Evolutionary conservation across 1,140 invertebrate genomes (phyloP), one percentile per base, ranked within the genome.

Genomic region (Leptestheria dahalacensis): DNA sequence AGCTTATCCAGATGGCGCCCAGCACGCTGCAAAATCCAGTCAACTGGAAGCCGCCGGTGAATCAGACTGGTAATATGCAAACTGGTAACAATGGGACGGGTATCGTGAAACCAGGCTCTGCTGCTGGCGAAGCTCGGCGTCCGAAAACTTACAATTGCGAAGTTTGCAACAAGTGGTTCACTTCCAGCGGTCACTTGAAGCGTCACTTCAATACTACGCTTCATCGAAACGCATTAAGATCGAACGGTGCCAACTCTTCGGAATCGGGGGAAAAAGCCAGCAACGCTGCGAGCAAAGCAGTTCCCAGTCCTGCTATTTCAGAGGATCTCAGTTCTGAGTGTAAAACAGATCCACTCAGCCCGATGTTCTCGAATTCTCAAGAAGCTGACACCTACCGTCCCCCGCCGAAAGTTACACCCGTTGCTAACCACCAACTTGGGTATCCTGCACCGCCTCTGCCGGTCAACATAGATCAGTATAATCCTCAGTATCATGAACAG

Each of bases 141-240:
- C 87, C 88, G 25, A 92, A 91, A 73, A 91, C 87, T 0, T 92
- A 92, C 71, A 88, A 91, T 65, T 93, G 89, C 69, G 85, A 86
- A 0, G 86, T 87, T 33, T 93, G 90, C 74, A 91, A 91, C 74
- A 92, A 92, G 75, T 91, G 88, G 86, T 93, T 92, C 71, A 91
- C 89, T 10, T 91, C 87, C 69, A 91, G 88, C 1, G 90, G 90
- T 0, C 90, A 93, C 70, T 70, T 92, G 11, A 93, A 93, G 71
- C 77, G 89, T 28, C 90, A 93, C 69, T 91, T 91, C 68, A 91
- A 91, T 65, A 91, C 89, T 2, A 91, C 88, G 9, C 68, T 91
- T 63, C 89, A 91, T 64, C 90, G 91, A 72, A 90, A 91, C 66
- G 86, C 0, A 85, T 89, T 0, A 84, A 88, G 21, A 46, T 21